Percentiles rank a stretch among this genome's conserved stretches.
phyloP scores from a whole-genome alignment of 1,140 invertebrate genomes.

The Neodiprion pinetum region DNA sequence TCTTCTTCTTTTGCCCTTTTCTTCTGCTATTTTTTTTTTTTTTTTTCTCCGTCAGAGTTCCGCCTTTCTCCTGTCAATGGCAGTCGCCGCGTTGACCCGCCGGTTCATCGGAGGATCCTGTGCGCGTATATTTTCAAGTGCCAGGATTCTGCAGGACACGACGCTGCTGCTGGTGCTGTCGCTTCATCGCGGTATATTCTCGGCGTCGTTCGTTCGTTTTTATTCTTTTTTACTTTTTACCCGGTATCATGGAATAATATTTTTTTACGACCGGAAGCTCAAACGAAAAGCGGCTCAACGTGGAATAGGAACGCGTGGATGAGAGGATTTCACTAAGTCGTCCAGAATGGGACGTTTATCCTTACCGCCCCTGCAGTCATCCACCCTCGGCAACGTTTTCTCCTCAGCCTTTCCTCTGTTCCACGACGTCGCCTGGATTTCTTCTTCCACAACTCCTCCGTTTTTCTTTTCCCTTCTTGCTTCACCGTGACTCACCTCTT shows the following conservation, averaged over 20 bases:
- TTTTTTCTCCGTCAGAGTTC: not conserved
- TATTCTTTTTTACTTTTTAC: not conserved
- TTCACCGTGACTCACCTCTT: conserved; percentile 36
- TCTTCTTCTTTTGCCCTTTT: not conserved
- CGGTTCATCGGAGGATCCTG: not conserved
- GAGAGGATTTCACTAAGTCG: conserved; percentile 48
- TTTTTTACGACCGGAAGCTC: conserved; percentile 19
- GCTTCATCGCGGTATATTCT: conserved; percentile 7
- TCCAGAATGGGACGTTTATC: conserved; percentile 42
- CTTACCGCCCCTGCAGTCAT: conserved; percentile 15
- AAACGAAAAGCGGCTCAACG: not conserved
- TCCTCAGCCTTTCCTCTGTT: conserved; percentile 28
- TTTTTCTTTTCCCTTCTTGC: not conserved
- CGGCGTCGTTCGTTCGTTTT: conserved; percentile 4
- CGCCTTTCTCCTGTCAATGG: conserved; percentile 10
- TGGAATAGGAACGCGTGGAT: conserved; percentile 32
- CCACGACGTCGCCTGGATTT: not conserved
- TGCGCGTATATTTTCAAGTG: not conserved
- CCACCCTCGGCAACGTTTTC: not conserved
- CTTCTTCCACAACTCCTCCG: not conserved
- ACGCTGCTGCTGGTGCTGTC: not conserved
- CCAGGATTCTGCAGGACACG: conserved; percentile 1
- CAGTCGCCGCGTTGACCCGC: not conserved
- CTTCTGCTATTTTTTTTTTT: not conserved
- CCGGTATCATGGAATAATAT: conserved; percentile 8